A percentile compares a stretch with the other conserved stretches of the same genome.
Conservation (phyloP, 2,888 invertebrate genomes). For the Drosophila anceps region DNA sequence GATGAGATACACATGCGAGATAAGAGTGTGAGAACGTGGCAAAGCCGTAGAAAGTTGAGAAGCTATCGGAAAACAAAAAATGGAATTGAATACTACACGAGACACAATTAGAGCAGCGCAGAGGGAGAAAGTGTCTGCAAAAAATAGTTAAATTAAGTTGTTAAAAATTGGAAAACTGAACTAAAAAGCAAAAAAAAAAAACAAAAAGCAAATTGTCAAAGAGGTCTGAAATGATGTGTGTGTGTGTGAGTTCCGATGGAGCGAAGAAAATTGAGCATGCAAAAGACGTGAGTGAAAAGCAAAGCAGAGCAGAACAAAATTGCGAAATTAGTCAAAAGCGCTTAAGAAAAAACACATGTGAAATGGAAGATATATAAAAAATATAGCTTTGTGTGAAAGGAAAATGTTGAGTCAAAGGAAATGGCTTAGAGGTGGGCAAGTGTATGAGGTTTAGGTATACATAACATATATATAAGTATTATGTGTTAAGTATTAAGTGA, state of each 20-base stretch:
- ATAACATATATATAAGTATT: neutral
- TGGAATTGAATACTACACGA: slow-evolving; percentile 57
- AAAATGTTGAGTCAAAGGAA: slow-evolving; percentile 1
- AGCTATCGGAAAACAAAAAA: slow-evolving; percentile 36
- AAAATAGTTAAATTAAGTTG: slow-evolving; percentile 38
- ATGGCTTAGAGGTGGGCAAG: neutral
- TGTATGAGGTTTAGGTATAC: neutral
- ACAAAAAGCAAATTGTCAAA: neutral
- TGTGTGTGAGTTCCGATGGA: slow-evolving; percentile 16
- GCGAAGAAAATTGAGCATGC: slow-evolving; percentile 20
- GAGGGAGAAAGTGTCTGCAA: neutral
- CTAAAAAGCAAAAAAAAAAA: neutral
- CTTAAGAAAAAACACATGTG: neutral
- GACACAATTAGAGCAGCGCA: slow-evolving; percentile 62
- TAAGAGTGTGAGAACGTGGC: neutral
- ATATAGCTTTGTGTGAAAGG: neutral
- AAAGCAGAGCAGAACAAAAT: slow-evolving; percentile 15
- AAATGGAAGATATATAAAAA: neutral
- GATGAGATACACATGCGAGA: neutral
- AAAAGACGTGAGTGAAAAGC: neutral
- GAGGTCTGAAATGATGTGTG: neutral
- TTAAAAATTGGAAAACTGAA: slow-evolving; percentile 5
- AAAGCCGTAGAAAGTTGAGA: slow-evolving; percentile 36
- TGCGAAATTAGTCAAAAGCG: neutral
- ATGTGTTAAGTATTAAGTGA: no score